Base-by-base conservation (phyloP, 2,888 invertebrate species). In the Mamestra brassicae region DNA sequence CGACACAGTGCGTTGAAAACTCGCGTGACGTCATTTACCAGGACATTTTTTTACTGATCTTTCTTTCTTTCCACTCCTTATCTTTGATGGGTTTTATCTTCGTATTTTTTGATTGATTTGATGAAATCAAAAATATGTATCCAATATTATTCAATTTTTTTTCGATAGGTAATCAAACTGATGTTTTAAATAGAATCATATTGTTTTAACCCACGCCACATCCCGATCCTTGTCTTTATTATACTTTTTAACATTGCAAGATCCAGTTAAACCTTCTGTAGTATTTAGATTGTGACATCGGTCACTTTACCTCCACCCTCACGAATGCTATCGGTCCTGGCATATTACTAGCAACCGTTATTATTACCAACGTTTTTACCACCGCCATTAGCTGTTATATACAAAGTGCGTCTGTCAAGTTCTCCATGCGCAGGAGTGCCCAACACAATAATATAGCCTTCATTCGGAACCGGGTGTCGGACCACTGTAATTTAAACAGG, bases 401-500 rank as follows among this genome's bases (percentile, higher is more conserved):
- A 87, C 83, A 80, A 80, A 83, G 77, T 83, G 78, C 83, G 73
- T 77, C 81, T 81, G 87, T 85, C 87, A 81, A 80, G 66, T 72
- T 50, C 73, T 66, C 73, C 71, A 26, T 63, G 13, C 47, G 47
- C 47, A 47, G 47, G 47, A 47, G 47, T 47, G 74, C 38, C 69
- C 76, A 80, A 76, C 85, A 80, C 80, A 85, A 88, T 84, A 85
- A 87, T 87, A 87, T 77, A 76, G 78, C 82, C 82, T 83, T 81
- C 83, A 86, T 85, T 86, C 81, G 77, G 81, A 81, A 80, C 78
- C 74, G 72, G 70, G 85, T 67, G 78, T 75, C 61, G 70, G 76
- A 62, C 72, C 82, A 74, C 84, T 86, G 70, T 87, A 89, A 89
- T 89, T 89, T 88, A 85, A 87, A 85, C 87, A 85, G 81, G 83